Conservation (phyloP, 2,797 vertebrate species). For the Bufotes viridis region DNA sequence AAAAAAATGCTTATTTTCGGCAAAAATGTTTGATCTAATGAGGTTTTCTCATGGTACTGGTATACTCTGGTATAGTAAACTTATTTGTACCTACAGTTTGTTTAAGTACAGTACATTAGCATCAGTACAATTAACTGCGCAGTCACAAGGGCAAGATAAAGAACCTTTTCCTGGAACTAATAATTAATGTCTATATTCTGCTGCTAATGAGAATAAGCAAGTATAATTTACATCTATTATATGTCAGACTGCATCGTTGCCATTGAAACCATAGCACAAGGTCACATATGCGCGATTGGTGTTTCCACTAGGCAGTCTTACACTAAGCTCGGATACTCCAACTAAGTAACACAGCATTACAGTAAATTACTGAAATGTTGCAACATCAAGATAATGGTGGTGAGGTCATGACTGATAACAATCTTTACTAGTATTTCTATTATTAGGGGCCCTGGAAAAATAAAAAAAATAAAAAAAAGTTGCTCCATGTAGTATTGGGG, state of each 20-base stretch:
- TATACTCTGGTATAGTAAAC: neutral
- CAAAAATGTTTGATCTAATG: too few relatives aligned
- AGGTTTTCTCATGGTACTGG: too few relatives aligned
- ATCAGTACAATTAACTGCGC: neutral
- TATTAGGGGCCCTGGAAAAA: too few relatives aligned
- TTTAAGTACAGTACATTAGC: neutral
- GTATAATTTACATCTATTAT: neutral
- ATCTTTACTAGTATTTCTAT: too few relatives aligned
- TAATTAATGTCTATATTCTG: neutral
- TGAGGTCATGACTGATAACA: too few relatives aligned
- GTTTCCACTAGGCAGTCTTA: neutral
- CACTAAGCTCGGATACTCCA: too few relatives aligned
- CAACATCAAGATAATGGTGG: too few relatives aligned
- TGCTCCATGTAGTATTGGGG: too few relatives aligned
- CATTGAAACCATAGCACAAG: neutral
- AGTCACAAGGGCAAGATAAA: neutral
- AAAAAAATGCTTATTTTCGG: neutral
- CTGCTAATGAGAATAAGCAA: neutral
- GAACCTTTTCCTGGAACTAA: neutral
- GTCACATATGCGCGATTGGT: neutral
- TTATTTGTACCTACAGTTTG: neutral
- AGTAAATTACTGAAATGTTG: too few relatives aligned
- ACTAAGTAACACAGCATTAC: too few relatives aligned
- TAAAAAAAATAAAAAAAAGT: too few relatives aligned
- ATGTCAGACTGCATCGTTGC: neutral